These are phyloP conservation scores for Pegea sp. DNA, from an alignment of 23 tunicate genomes.

Conservation along the genomic window DNA sequence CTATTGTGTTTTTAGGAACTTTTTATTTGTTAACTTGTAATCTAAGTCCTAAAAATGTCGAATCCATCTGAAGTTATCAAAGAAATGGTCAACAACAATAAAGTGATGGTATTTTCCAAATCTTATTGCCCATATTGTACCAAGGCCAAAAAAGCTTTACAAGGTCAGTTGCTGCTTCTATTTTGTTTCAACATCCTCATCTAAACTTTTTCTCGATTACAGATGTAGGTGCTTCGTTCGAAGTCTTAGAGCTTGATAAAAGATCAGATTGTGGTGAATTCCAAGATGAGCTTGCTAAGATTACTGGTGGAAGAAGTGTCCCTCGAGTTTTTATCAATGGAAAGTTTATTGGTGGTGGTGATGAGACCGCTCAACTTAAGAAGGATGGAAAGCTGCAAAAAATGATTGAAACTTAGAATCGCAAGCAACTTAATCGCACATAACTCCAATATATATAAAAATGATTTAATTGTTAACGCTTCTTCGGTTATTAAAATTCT, in stretches of 20 bases:
- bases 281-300: conserved; percentile 11
- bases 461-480: too few species aligned
- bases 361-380: conserved; percentile 32
- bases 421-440: too few species aligned
- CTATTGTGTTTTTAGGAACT: too few species aligned
- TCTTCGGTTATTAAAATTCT: too few species aligned
- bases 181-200: not conserved
- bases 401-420: conserved; percentile 8
- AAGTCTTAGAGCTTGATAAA: conserved; percentile 38
- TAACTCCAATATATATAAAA: too few species aligned
- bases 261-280: conserved; percentile 20
- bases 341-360: conserved; percentile 72
- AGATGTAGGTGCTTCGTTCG: conserved; percentile 6
- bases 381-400: conserved; percentile 15
- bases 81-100: conserved; percentile 10
- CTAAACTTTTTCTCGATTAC: conserved; percentile 1
- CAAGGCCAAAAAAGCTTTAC: conserved; percentile 49
- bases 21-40: too few species aligned
- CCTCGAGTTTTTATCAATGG: conserved; percentile 67
- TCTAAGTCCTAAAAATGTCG: too few species aligned
- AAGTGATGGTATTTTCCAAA: conserved; percentile 74
- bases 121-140: conserved; percentile 49
- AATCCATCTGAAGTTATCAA: too few species aligned
- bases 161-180: conserved; percentile 5
- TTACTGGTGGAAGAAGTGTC: conserved; percentile 52